Base-by-base conservation (phyloP, 2,888 invertebrate species). In the Epinotia demarniana region DNA sequence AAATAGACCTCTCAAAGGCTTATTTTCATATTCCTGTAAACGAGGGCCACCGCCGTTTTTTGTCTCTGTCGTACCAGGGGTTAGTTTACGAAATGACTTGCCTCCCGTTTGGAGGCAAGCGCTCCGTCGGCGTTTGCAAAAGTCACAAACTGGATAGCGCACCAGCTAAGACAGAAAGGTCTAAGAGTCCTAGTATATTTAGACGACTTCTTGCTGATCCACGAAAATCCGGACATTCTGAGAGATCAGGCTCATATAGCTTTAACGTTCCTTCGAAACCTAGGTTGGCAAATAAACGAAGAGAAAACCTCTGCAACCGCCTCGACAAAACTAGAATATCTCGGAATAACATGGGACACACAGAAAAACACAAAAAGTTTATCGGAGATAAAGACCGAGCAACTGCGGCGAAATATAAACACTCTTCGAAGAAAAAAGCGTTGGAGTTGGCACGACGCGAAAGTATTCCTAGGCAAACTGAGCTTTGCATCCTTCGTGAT, bases 171-270 rank as follows among this genome's bases (percentile, higher is more conserved):
- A 57, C n/a, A 75, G 16, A 62, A 75, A 66, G 70, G 70, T 11
- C 39, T 79, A 18, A 43, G 70, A 19, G 67, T 78, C 0, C 43
- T 43, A 2, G 43, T 43, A 12, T 78, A 80, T 18, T 60, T 79
- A 57, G 79, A 79, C 72, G 79, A 80, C 60, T 80, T 78, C 64
- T 62, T 79, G 5, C 8, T 76, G 23, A 73, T 70, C 19, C 58
- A 77, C 61, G 55, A 73, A 27, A 33, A 78, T 39, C 72, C 49
- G 49, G 23, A 2, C 12, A 8, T 19, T 13, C 49, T 64, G 16
- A 19, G 19, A 64, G 12, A 69, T 33, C 78, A 71, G 46, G 60
- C 39, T n/a, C 49, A 19, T 13, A 61, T 39, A 23, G 60, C 72
- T 11, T 62, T 57, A 19, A 43, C 64, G 39, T 58, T 69, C 63